phyloP scores from a whole-genome alignment of 2,888 invertebrate species.

The Mythimna impura region DNA sequence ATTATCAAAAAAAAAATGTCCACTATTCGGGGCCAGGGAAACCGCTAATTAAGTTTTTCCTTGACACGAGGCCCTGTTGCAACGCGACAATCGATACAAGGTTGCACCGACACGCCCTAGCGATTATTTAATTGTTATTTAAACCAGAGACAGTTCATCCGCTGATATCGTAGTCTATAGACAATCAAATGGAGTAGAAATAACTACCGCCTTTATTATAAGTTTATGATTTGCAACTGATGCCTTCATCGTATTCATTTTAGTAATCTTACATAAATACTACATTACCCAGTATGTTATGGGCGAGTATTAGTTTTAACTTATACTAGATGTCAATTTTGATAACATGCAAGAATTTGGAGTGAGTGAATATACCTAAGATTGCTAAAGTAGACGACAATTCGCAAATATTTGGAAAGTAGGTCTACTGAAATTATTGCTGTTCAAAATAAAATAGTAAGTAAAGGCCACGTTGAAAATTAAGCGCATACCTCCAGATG shows the following conservation, averaged over 20 bases:
- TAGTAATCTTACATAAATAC: constrained; percentile 67
- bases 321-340: constrained; percentile 69
- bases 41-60: constrained; percentile 89
- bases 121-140: constrained; percentile 90
- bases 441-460: constrained; percentile 52
- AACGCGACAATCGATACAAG: constrained; percentile 88
- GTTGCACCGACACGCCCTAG: constrained; percentile 88
- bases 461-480: constrained; percentile 66
- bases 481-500: constrained; percentile 70
- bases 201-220: constrained; percentile 32
- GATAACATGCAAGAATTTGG: constrained; percentile 1
- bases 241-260: constrained; percentile 24
- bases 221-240: constrained; percentile 22
- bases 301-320: background rate
- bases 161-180: constrained; percentile 69
- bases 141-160: constrained; percentile 82
- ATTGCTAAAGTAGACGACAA: constrained; percentile 65
- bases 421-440: constrained; percentile 57
- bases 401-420: constrained; percentile 47
- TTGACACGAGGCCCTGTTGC: constrained; percentile 89
- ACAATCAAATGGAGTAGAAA: constrained; percentile 66
- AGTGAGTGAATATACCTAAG: constrained; percentile 28
- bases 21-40: constrained; percentile 87
- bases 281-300: constrained; percentile 27
- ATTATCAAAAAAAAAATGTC: constrained; percentile 72